Conservation (phyloP, 1,140 invertebrate genomes). For the Agrilus planipennis region DNA sequence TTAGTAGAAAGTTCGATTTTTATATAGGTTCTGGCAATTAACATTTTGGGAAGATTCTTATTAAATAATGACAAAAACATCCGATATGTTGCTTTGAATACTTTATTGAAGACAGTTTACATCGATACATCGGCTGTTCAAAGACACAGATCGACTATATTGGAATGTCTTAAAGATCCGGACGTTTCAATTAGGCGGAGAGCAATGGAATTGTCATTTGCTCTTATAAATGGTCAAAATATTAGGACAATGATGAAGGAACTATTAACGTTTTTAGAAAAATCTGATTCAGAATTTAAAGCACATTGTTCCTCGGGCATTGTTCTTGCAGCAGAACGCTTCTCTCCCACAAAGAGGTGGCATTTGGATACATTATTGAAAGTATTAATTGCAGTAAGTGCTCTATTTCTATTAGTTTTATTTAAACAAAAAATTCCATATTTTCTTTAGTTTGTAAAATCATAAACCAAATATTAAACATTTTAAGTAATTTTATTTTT, state of each 20-base stretch:
- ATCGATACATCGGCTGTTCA: slow-evolving; percentile 97
- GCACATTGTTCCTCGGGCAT: slow-evolving; percentile 94
- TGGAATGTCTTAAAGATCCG: slow-evolving; percentile 93
- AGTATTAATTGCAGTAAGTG: slow-evolving; percentile 80
- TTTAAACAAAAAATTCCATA: too few relatives aligned
- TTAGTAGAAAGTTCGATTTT: slow-evolving; percentile 1
- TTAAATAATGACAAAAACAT: slow-evolving; percentile 99
- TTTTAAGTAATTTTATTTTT: too few relatives aligned
- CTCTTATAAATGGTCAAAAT: slow-evolving; percentile 89
- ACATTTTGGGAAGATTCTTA: slow-evolving; percentile 95
- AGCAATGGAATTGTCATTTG: slow-evolving; percentile 97
- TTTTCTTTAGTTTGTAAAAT: too few relatives aligned
- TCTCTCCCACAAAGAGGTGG: slow-evolving; percentile 90
- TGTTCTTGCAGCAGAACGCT: slow-evolving; percentile 92
- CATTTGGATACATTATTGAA: slow-evolving; percentile 95
- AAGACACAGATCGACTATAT: slow-evolving; percentile 89
- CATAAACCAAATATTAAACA: too few relatives aligned
- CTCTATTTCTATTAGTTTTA: too few relatives aligned
- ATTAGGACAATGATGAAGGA: slow-evolving; percentile 98
- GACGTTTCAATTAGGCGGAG: slow-evolving; percentile 81
- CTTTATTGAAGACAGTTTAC: slow-evolving; percentile 89
- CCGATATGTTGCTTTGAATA: slow-evolving; percentile 96
- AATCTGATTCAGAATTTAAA: slow-evolving; percentile 95
- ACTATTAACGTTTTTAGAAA: slow-evolving; percentile 84
- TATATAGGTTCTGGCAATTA: slow-evolving; percentile 77